Evolutionary conservation across 2,113 vertebrate species (phyloP).

Genomic region (Dinomys branickii): DNA sequence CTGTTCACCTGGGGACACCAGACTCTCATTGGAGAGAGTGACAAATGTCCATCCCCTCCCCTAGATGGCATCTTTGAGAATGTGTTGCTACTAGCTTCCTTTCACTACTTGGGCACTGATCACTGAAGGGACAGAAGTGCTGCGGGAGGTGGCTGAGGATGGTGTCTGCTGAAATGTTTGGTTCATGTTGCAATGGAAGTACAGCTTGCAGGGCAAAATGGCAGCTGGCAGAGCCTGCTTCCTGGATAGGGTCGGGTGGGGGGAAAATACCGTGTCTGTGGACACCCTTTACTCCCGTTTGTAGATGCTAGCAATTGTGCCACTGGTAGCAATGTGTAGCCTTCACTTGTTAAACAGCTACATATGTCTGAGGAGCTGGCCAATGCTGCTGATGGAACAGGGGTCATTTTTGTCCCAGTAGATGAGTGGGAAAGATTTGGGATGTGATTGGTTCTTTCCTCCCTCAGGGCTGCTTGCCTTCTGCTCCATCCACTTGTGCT

Average conservation of each 20-base stretch:
- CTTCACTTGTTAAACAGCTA: background rate
- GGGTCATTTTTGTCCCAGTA: constrained; percentile 15
- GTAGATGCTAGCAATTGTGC: background rate
- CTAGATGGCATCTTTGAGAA: background rate
- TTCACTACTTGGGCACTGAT: constrained; percentile 19
- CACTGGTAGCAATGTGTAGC: background rate
- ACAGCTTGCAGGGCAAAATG: constrained; percentile 73
- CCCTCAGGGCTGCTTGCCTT: constrained; percentile 69
- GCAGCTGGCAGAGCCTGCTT: constrained; percentile 55
- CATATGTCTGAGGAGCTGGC: background rate
- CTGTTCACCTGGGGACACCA: constrained; percentile 48
- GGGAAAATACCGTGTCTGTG: background rate
- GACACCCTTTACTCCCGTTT: background rate
- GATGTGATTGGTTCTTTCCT: constrained; percentile 41
- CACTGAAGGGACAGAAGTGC: constrained; percentile 59
- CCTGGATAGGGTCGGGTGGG: background rate
- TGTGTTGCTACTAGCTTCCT: background rate
- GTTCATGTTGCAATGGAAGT: constrained; percentile 48
- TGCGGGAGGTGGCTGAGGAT: constrained; percentile 65
- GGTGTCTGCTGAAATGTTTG: constrained; percentile 57
- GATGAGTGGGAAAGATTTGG: constrained; percentile 38
- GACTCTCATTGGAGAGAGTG: background rate
- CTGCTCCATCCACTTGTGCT: constrained; percentile 68
- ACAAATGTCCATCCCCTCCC: background rate
- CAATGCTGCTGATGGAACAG: background rate